Percentiles rank a stretch among this genome's conserved stretches.
Evolutionary conservation across 2,797 vertebrate genomes (phyloP).

Genomic region (Phylloscopus collybita): DNA sequence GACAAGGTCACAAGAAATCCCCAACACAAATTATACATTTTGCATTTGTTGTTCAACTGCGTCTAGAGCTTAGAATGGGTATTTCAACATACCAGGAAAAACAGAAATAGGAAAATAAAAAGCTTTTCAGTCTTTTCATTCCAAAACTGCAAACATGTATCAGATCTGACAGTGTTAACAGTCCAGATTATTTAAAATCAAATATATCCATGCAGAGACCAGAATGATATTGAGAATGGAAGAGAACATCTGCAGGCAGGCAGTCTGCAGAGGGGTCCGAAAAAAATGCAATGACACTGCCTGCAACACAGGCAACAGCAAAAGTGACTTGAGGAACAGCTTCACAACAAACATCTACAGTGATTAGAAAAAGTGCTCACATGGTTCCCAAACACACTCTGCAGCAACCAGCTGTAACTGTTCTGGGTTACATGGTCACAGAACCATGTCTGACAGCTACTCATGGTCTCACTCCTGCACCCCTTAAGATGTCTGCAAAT

Average conservation of each 20-base stretch:
- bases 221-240: neutral
- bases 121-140: neutral
- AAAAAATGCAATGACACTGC: neutral
- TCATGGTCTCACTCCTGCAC: neutral
- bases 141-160: neutral
- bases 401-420: neutral
- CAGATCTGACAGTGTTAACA: neutral
- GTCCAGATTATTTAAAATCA: neutral
- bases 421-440: neutral
- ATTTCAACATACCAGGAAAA: neutral
- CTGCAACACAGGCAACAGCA: neutral
- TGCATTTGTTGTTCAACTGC: neutral
- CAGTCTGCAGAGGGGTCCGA: neutral
- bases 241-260: neutral
- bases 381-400: neutral
- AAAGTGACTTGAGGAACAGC: neutral
- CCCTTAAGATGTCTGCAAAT: neutral
- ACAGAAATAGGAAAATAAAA: neutral
- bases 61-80: neutral
- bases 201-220: neutral
- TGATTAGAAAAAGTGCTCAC: neutral
- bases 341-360: neutral
- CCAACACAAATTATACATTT: neutral
- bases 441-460: neutral
- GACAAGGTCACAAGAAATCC: neutral